Conservation (phyloP, 2,113 vertebrate species). For the Cyprinus carpio region DNA sequence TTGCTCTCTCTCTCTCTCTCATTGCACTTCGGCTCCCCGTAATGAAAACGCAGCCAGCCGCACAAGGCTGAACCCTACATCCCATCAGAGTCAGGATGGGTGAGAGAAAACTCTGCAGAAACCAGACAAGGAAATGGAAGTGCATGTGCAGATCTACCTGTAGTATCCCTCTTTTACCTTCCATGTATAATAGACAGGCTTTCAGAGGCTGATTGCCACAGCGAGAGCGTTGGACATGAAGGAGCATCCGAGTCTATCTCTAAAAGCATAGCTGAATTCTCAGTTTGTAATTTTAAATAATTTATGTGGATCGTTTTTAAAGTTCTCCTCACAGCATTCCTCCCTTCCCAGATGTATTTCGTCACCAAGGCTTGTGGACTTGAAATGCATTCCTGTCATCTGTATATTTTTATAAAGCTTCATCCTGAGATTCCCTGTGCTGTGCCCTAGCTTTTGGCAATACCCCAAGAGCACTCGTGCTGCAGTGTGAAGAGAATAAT, state of each 20-base stretch:
- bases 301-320: constrained; percentile 73
- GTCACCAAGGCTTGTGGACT: constrained; percentile 55
- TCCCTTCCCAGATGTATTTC: constrained; percentile 58
- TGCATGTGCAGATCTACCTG: constrained; percentile 30
- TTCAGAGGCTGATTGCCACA: constrained; percentile 26
- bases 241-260: constrained; percentile 37
- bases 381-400: constrained; percentile 67
- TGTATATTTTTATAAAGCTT: constrained; percentile 72
- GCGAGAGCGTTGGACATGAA: constrained; percentile 38
- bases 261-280: constrained; percentile 72
- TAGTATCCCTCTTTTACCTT: constrained; percentile 23
- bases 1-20: constrained; percentile 37
- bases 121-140: constrained; percentile 21
- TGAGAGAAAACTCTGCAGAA: background rate
- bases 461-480: constrained; percentile 60
- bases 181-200: constrained; percentile 26
- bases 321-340: constrained; percentile 66
- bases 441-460: constrained; percentile 55
- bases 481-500: constrained; percentile 68
- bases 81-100: constrained; percentile 20
- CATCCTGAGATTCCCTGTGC: constrained; percentile 63
- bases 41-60: constrained; percentile 66
- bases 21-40: constrained; percentile 47
- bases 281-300: constrained; percentile 79
- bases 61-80: constrained; percentile 27